Base-by-base conservation (phyloP, 92 coral and sea anemone genomes). In the Siderastrea siderea region DNA sequence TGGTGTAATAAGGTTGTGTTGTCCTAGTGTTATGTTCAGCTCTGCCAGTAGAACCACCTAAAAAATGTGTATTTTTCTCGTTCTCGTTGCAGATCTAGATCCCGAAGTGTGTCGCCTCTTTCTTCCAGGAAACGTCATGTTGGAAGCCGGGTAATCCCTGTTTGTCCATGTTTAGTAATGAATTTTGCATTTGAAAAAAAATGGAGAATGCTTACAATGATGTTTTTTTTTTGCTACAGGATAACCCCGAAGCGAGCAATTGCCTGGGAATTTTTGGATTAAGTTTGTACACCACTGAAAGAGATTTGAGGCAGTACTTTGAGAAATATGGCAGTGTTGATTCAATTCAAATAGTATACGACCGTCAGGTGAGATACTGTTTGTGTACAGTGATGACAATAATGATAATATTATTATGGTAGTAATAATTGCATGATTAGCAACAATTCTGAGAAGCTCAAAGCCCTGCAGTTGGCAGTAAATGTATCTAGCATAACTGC, bases 181-280 rank as follows among this genome's bases (percentile, higher is more conserved):
- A 58, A 17, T 60, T 53, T 57, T 11, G 4, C 50, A 3, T 6
- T 13, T 7, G 19, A 3, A 17, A 10, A 10, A 26, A 26, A 26
- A 26, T 11, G 47, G 50, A 47, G 54, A 6, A 16, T 43, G 1
- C n/a, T 38, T 13, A 44, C 57, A 7, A 51, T 65, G 49, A 10
- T 82, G 9, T 74, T 45, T 64, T 13, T 72, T 15, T 60, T 81
- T 61, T 43, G 19, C 7, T 15, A 47, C 73, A 97, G 99, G 99
- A 97, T 79, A 95, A 96, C 61, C 99, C 99, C 54, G 86, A 85
- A 66, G 70, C 87, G 1, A 90, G 94, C 59, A 87, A 95, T 64
- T 97, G 99, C 79, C 94, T 97, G 75, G 99, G 99, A 47, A 93
- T 97, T 55, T 97, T 97, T 91, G 99, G 99, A 52, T 79, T 97